Conservation (phyloP, 2,888 invertebrate genomes). For the Sminthurinus aureus region DNA sequence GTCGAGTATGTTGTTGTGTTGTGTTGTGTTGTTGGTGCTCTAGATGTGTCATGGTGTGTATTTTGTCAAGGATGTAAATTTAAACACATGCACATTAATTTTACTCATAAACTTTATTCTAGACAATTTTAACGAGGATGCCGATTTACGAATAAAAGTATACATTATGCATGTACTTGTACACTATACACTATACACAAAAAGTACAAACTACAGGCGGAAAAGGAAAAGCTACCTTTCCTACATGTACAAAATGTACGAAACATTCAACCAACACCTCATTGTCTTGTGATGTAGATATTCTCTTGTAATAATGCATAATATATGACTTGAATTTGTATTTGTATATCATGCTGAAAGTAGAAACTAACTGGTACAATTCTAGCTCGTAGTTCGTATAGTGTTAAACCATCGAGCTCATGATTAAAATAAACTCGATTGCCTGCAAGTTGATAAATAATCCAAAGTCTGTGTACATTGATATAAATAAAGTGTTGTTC, state of each 20-base stretch:
- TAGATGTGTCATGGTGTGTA: background rate
- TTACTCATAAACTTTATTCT: conserved; percentile 32
- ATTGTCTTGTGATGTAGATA: conserved; percentile 32
- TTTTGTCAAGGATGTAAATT: background rate
- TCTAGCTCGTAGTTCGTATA: too few species aligned
- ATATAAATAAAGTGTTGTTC: background rate
- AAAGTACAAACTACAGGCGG: background rate
- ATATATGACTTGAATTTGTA: too few species aligned
- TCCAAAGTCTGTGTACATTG: background rate
- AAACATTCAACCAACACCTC: background rate
- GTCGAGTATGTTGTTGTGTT: background rate
- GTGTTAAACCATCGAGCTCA: conserved; percentile 5
- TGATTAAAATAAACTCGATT: conserved; percentile 25
- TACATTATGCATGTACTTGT: background rate
- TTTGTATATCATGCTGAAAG: background rate
- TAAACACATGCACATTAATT: conserved; percentile 7
- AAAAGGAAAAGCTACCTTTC: background rate
- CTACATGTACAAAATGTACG: background rate
- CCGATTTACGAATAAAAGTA: too few species aligned
- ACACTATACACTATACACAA: background rate
- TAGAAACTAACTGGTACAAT: too few species aligned
- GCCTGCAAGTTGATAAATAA: background rate
- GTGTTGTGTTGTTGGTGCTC: background rate
- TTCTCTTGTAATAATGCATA: too few species aligned
- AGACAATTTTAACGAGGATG: conserved; percentile 29